A percentile compares a stretch with the other conserved stretches of the same genome.
These are phyloP conservation scores for Aeoliscus strigatus DNA, from an alignment of 2,797 vertebrate genomes.

Conservation along the genomic window DNA sequence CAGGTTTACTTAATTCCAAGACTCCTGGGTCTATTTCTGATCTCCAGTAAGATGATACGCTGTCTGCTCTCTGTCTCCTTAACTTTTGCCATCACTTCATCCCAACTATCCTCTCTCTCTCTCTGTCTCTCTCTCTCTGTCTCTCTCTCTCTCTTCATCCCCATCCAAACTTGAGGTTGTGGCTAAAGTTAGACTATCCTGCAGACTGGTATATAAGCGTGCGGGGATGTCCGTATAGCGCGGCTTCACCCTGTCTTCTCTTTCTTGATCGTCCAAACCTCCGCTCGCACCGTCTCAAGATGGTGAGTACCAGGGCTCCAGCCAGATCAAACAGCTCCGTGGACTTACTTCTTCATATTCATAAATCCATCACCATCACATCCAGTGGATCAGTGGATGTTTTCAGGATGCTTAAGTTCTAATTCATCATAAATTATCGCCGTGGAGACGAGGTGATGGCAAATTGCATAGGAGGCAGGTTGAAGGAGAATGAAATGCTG, in stretches of 20 bases:
- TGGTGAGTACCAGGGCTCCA: no score
- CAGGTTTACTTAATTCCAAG: constrained; percentile 79
- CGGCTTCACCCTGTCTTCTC: constrained; percentile 73
- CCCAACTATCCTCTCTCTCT: constrained; percentile 40
- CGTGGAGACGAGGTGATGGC: no score
- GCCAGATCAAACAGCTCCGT: no score
- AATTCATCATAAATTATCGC: no score
- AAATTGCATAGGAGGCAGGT: no score
- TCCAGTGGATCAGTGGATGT: no score
- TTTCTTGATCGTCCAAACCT: constrained; percentile 73
- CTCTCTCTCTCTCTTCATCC: constrained; percentile 48
- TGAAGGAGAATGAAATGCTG: no score
- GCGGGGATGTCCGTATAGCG: constrained; percentile 79
- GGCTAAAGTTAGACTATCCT: constrained; percentile 84
- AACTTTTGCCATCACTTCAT: constrained; percentile 54
- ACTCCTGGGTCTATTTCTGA: constrained; percentile 77
- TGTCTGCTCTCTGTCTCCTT: constrained; percentile 60
- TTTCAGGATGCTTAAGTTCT: no score
- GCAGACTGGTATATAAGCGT: constrained; percentile 84
- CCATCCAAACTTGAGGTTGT: constrained; percentile 81
- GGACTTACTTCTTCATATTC: no score
- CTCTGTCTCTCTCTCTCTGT: constrained; percentile 49
- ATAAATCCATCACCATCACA: no score
- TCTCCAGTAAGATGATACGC: constrained; percentile 72
- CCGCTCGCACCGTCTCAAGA: no score